Evolutionary conservation across 1,140 invertebrate species (phyloP).

Genomic region (Trichogramma pretiosum): DNA sequence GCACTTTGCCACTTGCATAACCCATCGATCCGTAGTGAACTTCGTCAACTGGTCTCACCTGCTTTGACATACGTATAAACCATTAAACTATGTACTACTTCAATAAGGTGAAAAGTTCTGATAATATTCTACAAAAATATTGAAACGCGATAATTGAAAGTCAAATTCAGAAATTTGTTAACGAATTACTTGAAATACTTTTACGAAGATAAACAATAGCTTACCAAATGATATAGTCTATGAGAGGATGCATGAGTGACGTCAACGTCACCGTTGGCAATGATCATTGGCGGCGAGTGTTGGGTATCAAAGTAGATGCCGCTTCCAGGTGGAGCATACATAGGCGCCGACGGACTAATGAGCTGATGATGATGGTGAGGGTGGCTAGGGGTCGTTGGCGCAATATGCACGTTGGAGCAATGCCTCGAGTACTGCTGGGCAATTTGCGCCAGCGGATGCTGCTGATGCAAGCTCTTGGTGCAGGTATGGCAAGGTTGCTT

Average conservation of each 20-base stretch:
- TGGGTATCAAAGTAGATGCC: slow-evolving; percentile 57
- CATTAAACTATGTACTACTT: no score
- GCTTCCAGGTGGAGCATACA: slow-evolving; percentile 35
- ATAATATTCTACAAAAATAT: no score
- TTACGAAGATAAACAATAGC: not conserved
- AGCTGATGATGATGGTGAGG: slow-evolving; percentile 29
- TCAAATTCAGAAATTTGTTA: no score
- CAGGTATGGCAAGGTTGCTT: slow-evolving; percentile 77
- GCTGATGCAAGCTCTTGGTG: slow-evolving; percentile 37
- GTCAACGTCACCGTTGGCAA: slow-evolving; percentile 66
- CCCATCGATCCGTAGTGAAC: slow-evolving; percentile 47
- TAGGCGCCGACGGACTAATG: slow-evolving; percentile 30
- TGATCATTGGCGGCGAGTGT: slow-evolving; percentile 58
- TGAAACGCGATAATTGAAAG: no score
- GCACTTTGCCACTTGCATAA: slow-evolving; percentile 21
- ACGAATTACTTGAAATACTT: no score
- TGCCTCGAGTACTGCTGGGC: slow-evolving; percentile 32
- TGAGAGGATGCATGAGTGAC: slow-evolving; percentile 53
- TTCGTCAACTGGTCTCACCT: slow-evolving; percentile 70
- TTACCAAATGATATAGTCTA: slow-evolving; percentile 67
- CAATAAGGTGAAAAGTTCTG: no score
- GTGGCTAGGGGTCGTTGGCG: slow-evolving; percentile 28
- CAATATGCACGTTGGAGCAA: slow-evolving; percentile 36
- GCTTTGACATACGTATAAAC: no score
- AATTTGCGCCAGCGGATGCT: slow-evolving; percentile 27